Evolutionary conservation across 2,797 vertebrate genomes (phyloP), one percentile per base, ranked within the genome.

Genomic region (Tapirus indicus): DNA sequence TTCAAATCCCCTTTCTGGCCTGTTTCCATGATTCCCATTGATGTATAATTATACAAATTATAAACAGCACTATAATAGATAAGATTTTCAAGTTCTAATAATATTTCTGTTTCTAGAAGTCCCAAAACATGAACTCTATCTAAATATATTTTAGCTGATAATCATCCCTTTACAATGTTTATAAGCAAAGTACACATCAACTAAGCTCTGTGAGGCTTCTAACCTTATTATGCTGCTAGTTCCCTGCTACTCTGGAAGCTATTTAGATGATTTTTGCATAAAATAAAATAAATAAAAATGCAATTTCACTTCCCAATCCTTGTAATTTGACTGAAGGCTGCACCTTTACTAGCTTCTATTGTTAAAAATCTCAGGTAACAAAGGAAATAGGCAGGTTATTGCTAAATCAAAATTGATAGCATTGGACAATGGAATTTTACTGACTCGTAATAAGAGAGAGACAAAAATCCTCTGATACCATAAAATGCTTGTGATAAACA

Each of bases 401-500:
- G 64, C 60, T 80, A 94, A 96, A 94, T 95, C 83, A 95, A 92
- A 97, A 93, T 89, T 84, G 91, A 97, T 87, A 97, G 87, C 92
- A 44, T 54, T 38, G n/a, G 79, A 58, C 87, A 94, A 96, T 93
- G 41, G 91, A 80, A 89, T 95, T 97, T 91, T 85, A 83, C 47
- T 62, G 68, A 88, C 32, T 41, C 87, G 89, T 82, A 72, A 96
- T 21, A 77, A 32, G 29, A 83, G 74, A 54, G 77, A 85, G 35
- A 90, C 89, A 83, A 52, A 92, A 71, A 9, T 16, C 58, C 35
- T 91, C 20, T 89, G 93, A 69, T 86, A 47, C 10, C 13, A 77
- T 78, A 80, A 91, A 95, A 75, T 84, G 47, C 44, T 77, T 77
- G 29, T 89, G 74, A 52, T 56, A 95, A 96, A 38, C 78, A 93